phyloP scores from a whole-genome alignment of 2,888 invertebrate genomes.

The Mycalesis mineus region DNA sequence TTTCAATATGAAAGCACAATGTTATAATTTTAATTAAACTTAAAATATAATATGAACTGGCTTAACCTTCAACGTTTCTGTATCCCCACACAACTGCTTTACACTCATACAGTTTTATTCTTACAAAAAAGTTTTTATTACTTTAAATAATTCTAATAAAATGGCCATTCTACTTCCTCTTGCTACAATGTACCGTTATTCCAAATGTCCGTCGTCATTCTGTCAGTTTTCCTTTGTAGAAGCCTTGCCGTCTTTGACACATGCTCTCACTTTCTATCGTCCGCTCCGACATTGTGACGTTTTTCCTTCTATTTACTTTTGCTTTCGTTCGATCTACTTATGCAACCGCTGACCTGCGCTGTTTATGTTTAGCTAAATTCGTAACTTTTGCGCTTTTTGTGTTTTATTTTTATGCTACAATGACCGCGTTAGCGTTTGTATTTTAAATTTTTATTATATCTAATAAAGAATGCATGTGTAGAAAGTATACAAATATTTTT shows the following conservation, averaged over 20 bases:
- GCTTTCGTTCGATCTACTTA: conserved; percentile 29
- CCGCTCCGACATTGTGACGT: conserved; percentile 14
- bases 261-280: conserved; percentile 35
- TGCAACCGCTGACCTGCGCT: conserved; percentile 19
- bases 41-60: not conserved
- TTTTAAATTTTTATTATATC: not conserved
- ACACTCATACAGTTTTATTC: not conserved
- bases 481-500: too few species aligned
- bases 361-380: conserved; percentile 8
- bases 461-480: too few species aligned
- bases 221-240: conserved; percentile 5
- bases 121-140: not conserved
- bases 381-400: not conserved
- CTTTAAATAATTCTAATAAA: not conserved
- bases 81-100: not conserved
- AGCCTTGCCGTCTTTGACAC: conserved; percentile 8
- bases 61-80: too few species aligned
- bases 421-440: not conserved
- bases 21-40: not conserved
- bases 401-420: not conserved
- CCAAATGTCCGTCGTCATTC: not conserved
- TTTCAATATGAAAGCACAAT: too few species aligned
- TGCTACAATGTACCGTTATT: not conserved
- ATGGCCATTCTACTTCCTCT: not conserved
- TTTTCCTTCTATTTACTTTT: conserved; percentile 30